phyloP scores from a whole-genome alignment of 2,113 vertebrate genomes.

The Ctenomys sociabilis region DNA sequence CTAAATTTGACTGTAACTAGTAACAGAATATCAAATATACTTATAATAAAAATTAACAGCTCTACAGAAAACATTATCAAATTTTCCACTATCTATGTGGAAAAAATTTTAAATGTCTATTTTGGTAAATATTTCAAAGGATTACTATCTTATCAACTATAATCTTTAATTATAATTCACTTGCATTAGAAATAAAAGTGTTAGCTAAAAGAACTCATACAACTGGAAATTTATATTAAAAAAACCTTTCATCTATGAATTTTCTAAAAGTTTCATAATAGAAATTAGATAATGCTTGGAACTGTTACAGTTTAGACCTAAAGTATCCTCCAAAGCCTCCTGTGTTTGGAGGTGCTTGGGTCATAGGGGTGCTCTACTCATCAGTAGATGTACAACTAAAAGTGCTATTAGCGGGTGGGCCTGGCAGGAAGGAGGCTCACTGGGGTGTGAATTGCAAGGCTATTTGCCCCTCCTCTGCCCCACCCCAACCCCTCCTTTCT shows the following conservation, averaged over 20 bases:
- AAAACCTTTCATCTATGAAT: not conserved
- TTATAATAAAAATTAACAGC: not conserved
- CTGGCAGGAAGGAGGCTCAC: not conserved
- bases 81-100: not conserved
- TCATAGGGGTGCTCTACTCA: not conserved
- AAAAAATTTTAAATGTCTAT: not conserved
- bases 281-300: not conserved
- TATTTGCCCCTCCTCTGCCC: no score
- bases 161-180: not conserved
- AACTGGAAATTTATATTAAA: not conserved
- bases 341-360: not conserved
- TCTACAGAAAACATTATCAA: not conserved
- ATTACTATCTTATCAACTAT: not conserved
- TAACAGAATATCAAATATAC: not conserved
- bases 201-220: not conserved
- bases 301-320: not conserved
- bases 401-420: not conserved
- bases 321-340: not conserved
- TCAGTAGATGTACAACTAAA: not conserved
- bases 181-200: constrained; percentile 32
- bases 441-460: not conserved
- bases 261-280: not conserved
- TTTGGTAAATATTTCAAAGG: constrained; percentile 28
- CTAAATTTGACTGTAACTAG: not conserved
- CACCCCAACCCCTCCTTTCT: not conserved